These are phyloP conservation scores for Carassius carassius DNA, from an alignment of 2,113 vertebrate species.

Conservation along the genomic window DNA sequence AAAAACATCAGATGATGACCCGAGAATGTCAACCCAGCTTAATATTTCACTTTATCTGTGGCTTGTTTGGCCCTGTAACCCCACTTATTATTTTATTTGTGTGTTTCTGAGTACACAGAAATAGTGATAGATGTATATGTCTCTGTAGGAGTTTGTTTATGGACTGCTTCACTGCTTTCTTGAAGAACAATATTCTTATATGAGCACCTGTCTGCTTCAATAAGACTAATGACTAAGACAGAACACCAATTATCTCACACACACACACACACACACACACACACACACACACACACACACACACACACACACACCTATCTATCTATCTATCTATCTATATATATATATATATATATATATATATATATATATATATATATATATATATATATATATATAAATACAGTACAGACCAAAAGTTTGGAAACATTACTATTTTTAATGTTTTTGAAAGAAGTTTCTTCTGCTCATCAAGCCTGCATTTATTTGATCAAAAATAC, in stretches of 20 bases:
- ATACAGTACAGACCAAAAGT: too few relatives aligned
- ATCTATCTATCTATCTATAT: too few relatives aligned
- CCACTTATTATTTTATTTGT: slow-evolving; percentile 55
- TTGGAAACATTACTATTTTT: too few relatives aligned
- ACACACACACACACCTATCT: too few relatives aligned
- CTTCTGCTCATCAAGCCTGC: too few relatives aligned
- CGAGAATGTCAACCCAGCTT: background rate
- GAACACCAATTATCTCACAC: background rate
- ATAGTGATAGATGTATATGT: background rate
- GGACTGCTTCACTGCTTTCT: background rate
- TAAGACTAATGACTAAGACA: background rate
- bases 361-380: too few relatives aligned
- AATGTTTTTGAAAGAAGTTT: too few relatives aligned
- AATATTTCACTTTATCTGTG: slow-evolving; percentile 48
- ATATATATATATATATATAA: too few relatives aligned
- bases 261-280: too few relatives aligned
- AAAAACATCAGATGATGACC: background rate
- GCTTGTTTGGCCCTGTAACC: slow-evolving; percentile 57
- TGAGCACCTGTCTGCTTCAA: slow-evolving; percentile 1
- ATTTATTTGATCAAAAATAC: too few relatives aligned
- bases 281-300: background rate
- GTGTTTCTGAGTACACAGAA: background rate
- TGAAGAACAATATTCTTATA: background rate
- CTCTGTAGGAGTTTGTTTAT: background rate
- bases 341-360: too few relatives aligned